phyloP scores from a whole-genome alignment of 2,888 invertebrate species.

The Cetonia aurata region DNA sequence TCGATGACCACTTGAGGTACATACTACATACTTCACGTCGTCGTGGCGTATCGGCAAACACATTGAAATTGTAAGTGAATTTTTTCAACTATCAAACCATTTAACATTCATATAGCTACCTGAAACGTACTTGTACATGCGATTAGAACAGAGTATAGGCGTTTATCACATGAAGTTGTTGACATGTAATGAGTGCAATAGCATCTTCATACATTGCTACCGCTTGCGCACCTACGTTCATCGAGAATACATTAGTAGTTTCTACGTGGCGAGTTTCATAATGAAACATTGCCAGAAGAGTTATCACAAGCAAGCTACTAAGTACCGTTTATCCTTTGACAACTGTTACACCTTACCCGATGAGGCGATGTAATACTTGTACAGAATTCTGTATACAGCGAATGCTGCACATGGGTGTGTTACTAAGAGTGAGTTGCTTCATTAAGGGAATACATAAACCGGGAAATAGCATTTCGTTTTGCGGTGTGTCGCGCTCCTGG shows the following conservation, averaged over 20 bases:
- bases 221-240: neutral
- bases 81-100: neutral
- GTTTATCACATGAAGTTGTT: constrained; percentile 17
- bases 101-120: constrained; percentile 13
- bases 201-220: neutral
- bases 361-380: constrained; percentile 10
- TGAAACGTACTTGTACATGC: constrained; percentile 15
- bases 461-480: constrained; percentile 10
- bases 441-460: constrained; percentile 35
- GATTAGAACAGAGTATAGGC: constrained; percentile 22
- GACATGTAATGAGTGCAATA: constrained; percentile 6
- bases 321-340: constrained; percentile 26
- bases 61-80: constrained; percentile 22
- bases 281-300: constrained; percentile 5
- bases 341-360: constrained; percentile 26
- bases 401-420: constrained; percentile 11
- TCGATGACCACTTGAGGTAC: neutral
- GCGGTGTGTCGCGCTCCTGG: constrained; percentile 16
- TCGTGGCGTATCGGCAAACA: neutral
- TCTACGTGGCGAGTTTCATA: neutral
- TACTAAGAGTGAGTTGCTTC: constrained; percentile 15
- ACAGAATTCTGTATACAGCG: constrained; percentile 17
- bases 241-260: neutral
- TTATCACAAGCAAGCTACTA: constrained; percentile 6
- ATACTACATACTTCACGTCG: too few species aligned